Base-by-base conservation (phyloP, 2,113 vertebrate genomes). In the Eudyptes chrysolophus region DNA sequence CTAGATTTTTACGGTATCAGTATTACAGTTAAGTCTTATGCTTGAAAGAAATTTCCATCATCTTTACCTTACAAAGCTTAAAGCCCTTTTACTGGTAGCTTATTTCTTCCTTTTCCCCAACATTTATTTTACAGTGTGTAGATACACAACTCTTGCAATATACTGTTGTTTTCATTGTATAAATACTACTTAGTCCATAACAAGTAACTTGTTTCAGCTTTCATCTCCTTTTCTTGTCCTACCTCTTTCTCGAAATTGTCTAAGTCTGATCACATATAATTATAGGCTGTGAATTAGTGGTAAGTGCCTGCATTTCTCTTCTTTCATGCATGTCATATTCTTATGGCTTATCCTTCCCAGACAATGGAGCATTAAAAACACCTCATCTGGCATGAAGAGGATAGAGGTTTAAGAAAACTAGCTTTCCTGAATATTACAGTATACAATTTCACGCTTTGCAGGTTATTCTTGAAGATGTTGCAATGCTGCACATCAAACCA, bases 401-500 rank as follows among this genome's bases (percentile, higher is more conserved):
- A 21, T 46, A 42, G 36, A 90, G 32, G 46, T 51, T 69, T 90
- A 78, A 77, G 64, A 74, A 68, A 90, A 65, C 6, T 54, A 21
- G 3, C 62, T 90, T 84, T 93, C 48, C 82, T 85, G 58, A 69
- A 29, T 83, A 32, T 85, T 84, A 68, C 72, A 76, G 46, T 32
- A 4, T 58, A 21, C 11, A 15, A 24, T 89, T 81, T 92, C 22
- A 71, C 55, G 32, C 32, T 78, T 60, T 92, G 36, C 97, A 99
- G 99, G 99, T 99, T 76, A 99, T 99, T 89, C 97, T 99, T 97
- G 99, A 99, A 98, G 99, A 99, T 7, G 99, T 99, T 51, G 98
- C 99, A 34, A 99, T 99, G 99, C 98, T 99, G 64, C 99, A 99
- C 87, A 99, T 99, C 97, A 98, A 99, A 68, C 99, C 99, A 20